These are phyloP conservation scores for Thaumetopoea pityocampa DNA, from an alignment of 1,140 invertebrate species.

Conservation along the genomic window DNA sequence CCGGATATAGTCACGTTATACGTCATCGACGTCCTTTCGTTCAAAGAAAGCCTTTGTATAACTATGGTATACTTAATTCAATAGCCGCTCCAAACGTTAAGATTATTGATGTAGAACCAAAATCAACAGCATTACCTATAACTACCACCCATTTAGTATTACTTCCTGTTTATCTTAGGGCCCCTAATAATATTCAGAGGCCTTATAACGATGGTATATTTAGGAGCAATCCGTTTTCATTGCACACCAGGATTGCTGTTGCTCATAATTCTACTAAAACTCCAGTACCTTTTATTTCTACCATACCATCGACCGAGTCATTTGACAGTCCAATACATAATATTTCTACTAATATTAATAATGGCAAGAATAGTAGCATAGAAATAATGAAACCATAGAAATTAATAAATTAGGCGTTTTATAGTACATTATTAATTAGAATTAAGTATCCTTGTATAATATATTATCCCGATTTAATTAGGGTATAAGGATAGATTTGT, in stretches of 20 bases:
- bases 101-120: constrained; percentile 34
- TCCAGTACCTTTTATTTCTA: neutral
- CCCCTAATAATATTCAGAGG: neutral
- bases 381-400: too few relatives aligned
- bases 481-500: too few relatives aligned
- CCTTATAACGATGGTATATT: constrained; percentile 24
- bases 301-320: neutral
- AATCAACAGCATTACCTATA: neutral
- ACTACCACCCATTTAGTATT: constrained; percentile 31
- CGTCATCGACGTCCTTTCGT: constrained; percentile 6
- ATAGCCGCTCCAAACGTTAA: constrained; percentile 33
- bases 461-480: too few relatives aligned
- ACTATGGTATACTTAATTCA: constrained; percentile 41
- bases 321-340: too few relatives aligned
- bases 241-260: constrained; percentile 12
- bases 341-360: too few relatives aligned
- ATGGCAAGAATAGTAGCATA: too few relatives aligned
- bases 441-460: too few relatives aligned
- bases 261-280: constrained; percentile 6
- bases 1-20: neutral
- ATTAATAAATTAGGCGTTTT: too few relatives aligned
- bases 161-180: constrained; percentile 40
- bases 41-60: constrained; percentile 27
- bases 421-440: too few relatives aligned
- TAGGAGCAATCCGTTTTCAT: constrained; percentile 19